A percentile compares a stretch with the other conserved stretches of the same genome.
These are phyloP conservation scores for Dolichomitus sp. DNA, from an alignment of 2,888 invertebrate species.

Conservation along the genomic window DNA sequence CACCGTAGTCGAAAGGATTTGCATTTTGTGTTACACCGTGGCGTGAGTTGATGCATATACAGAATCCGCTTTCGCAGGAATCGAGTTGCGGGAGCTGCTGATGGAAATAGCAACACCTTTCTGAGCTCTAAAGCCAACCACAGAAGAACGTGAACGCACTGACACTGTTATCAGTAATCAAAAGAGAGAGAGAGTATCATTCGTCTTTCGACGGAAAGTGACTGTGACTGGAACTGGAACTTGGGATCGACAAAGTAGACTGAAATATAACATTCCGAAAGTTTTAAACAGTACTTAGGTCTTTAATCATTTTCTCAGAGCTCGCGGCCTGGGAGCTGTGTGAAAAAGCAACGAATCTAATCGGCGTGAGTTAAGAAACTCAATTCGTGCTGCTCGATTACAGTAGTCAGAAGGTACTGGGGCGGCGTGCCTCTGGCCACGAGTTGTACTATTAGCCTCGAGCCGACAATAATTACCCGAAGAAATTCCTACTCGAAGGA, in stretches of 20 bases:
- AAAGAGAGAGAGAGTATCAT: neutral
- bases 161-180: constrained; percentile 1
- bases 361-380: constrained; percentile 44
- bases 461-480: constrained; percentile 62
- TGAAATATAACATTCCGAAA: constrained; percentile 5
- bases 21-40: constrained; percentile 50
- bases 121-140: constrained; percentile 3
- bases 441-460: constrained; percentile 48
- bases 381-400: constrained; percentile 35
- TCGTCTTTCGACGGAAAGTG: neutral
- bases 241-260: too few species aligned
- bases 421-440: constrained; percentile 27
- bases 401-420: constrained; percentile 28
- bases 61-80: constrained; percentile 52
- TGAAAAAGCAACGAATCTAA: constrained; percentile 40
- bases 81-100: constrained; percentile 15
- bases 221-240: neutral
- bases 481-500: constrained; percentile 56
- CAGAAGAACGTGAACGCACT: constrained; percentile 3
- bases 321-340: constrained; percentile 1
- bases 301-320: constrained; percentile 39
- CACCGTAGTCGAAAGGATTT: constrained; percentile 47
- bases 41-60: constrained; percentile 28
- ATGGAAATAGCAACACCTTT: constrained; percentile 26
- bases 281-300: constrained; percentile 11